Evolutionary conservation across 2,113 vertebrate species (phyloP), one percentile per base, ranked within the genome.

Genomic region (Hippopotamus amphibius): DNA sequence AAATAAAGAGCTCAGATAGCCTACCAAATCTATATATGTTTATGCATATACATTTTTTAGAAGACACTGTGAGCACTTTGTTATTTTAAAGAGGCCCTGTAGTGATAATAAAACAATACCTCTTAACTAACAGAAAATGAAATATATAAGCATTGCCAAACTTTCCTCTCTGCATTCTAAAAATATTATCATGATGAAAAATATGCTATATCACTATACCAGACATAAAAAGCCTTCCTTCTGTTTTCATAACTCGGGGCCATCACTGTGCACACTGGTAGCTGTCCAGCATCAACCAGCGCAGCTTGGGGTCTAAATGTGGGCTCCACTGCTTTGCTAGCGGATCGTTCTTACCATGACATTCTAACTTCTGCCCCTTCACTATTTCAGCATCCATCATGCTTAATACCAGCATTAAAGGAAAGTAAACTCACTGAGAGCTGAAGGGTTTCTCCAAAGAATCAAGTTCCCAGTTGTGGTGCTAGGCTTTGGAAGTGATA

Each of bases 101-200:
- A 93, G 91, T 53, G 33, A 46, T 68, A 80, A 79, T 69, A 87
- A 69, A 61, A 63, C 13, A 81, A 61, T 66, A 46, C 9, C 79
- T 94, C n/a, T 76, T 96, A 50, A 68, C 16, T 57, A 66, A 95
- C 1, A 90, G 72, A 74, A 96, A 83, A 80, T 63, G 19, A 93
- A 90, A 66, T 72, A 33, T 37, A 2, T 55, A 96, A 92, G 66
- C 48, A 71, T 17, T 48, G 6, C 15, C 79, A 80, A 82, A 50
- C 69, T 46, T 84, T 66, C 77, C 59, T 81, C 77, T 81, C 55
- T 61, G 43, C 8, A 57, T 24, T 66, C 72, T 88, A 74, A 92
- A 46, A 68, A 28, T 91, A 71, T 66, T 91, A 46, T 77, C 53
- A 96, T 55, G 77, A 84, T 77, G 26, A 79, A 87, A 93, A 77